These are phyloP conservation scores for Myiopsitta monachus DNA, from an alignment of 2,113 vertebrate genomes.

Conservation along the genomic window DNA sequence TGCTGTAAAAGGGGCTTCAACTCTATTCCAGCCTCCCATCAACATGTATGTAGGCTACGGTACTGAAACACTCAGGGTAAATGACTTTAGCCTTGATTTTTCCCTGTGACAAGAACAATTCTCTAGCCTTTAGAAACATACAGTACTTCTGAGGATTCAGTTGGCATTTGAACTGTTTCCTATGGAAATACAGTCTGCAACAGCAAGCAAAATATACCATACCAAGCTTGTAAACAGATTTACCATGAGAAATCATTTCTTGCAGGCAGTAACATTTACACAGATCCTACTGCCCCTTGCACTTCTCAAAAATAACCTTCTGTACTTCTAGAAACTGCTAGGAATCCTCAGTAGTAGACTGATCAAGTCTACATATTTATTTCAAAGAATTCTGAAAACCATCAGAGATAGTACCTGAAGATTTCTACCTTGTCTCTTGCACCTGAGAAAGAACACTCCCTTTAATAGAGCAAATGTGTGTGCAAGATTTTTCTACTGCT, in stretches of 20 bases:
- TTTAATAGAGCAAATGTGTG: fast-evolving
- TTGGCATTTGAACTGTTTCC: background rate
- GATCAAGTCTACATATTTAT: background rate
- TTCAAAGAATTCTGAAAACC: background rate
- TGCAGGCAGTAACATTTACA: background rate
- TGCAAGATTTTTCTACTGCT: background rate
- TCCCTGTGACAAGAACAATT: background rate
- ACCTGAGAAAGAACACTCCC: background rate
- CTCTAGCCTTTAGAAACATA: background rate
- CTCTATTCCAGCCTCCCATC: background rate
- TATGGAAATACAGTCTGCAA: background rate
- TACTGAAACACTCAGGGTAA: background rate
- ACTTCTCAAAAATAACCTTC: background rate
- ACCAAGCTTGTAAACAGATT: background rate
- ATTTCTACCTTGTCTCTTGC: background rate
- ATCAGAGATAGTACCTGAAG: background rate
- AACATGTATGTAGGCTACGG: fast-evolving
- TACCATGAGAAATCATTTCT: background rate
- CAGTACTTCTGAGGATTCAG: background rate
- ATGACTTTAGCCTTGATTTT: background rate
- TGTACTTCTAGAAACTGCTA: background rate
- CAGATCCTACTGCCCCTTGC: background rate
- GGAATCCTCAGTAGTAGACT: background rate
- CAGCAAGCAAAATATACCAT: background rate
- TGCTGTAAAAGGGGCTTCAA: background rate